Evolutionary conservation across 2,888 invertebrate species (phyloP).

Genomic region (Tiliacea citrago): DNA sequence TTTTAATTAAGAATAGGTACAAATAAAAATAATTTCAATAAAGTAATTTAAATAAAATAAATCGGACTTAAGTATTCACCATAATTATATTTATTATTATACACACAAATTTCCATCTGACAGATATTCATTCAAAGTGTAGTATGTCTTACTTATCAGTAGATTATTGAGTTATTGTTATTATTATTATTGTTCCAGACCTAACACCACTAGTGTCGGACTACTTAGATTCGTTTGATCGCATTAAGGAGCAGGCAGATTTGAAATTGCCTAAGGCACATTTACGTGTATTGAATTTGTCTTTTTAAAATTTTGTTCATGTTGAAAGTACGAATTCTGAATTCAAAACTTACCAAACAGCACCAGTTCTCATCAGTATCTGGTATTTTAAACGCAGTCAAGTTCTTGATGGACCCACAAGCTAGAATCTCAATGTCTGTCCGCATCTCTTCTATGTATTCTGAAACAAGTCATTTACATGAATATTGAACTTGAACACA

Average conservation of each 20-base stretch:
- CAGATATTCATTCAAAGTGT: too few relatives aligned
- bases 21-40: too few relatives aligned
- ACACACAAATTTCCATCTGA: too few relatives aligned
- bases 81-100: too few relatives aligned
- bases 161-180: too few relatives aligned
- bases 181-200: too few relatives aligned
- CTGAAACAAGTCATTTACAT: constrained; percentile 75
- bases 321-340: not conserved
- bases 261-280: not conserved
- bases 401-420: constrained; percentile 94
- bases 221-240: not conserved
- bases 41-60: too few relatives aligned
- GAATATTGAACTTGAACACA: not conserved
- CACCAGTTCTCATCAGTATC: constrained; percentile 96
- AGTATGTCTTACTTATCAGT: too few relatives aligned
- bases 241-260: not conserved
- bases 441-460: constrained; percentile 87
- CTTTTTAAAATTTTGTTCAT: not conserved
- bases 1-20: too few relatives aligned
- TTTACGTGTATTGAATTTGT: not conserved
- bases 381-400: constrained; percentile 94
- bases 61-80: too few relatives aligned
- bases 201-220: not conserved
- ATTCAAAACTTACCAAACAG: constrained; percentile 91
- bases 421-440: constrained; percentile 92